Base-by-base conservation (phyloP, 2,888 invertebrate genomes). In the Idaea straminata region DNA sequence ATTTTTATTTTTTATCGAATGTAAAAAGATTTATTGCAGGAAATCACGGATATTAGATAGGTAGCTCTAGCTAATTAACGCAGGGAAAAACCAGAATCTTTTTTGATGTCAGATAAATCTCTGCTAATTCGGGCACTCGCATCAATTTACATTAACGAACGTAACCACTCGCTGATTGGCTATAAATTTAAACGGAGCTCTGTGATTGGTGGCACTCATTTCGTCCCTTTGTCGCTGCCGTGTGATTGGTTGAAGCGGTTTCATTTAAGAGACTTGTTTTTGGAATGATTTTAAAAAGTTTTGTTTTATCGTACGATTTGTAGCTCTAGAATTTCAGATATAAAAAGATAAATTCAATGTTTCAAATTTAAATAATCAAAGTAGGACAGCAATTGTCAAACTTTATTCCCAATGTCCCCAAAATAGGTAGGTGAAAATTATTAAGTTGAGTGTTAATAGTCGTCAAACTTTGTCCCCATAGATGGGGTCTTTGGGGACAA, bases 101-200 rank as follows among this genome's bases (percentile, higher is more conserved):
- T 47, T 47, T 47, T 47, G 10, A 36, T 7, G 10, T 47, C 2
- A 13, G 13, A 6, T 47, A 47, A 47, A 47, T 47, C 59, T 25
- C 34, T 6, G 69, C 77, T 85, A 85, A 86, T 86, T 86, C 81
- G 79, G 74, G 70, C 80, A 82, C 84, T 83, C 82, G 79, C 77
- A 47, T 47, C 47, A 74, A 83, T 83, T 80, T 81, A 82, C 81
- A 78, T 75, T 74, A 74, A 64, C 71, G 62, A 68, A 75, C 77
- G 73, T 75, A 72, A 77, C 76, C 71, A 72, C 67, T 73, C 74
- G 73, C 77, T 85, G 86, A 87, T 87, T 87, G 85, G 86, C 87
- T 86, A 80, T 85, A 86, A 84, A 87, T 84, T 84, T 77, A 72
- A 72, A 72, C 74, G 64, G 71, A 64, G 64, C 61, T 47, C 76